Base-by-base conservation (phyloP, 1,140 invertebrate species). In the Heliconius melpomene region DNA sequence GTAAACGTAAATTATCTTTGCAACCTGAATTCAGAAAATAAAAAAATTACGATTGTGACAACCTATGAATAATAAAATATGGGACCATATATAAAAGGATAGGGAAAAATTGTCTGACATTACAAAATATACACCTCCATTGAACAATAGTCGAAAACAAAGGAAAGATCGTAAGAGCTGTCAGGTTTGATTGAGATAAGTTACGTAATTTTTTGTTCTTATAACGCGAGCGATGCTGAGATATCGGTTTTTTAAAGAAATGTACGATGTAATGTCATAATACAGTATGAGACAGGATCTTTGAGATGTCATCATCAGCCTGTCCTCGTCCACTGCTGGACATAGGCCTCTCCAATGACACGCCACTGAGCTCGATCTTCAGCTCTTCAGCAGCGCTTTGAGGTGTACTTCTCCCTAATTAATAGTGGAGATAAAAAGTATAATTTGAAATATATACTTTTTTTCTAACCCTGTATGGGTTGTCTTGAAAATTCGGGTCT, bases 181-280 rank as follows among this genome's bases (percentile, higher is more conserved):
- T 84, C 80, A 70, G 79, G 38, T 77, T 78, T 79, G 79, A 83
- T 83, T 83, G 82, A 79, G 77, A 83, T 85, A 85, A 82, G 79
- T 85, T 79, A 75, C 75, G 71, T 79, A 75, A 85, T 85, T 82
- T 82, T 70, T 75, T 78, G 46, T 79, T 74, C 72, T 75, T 79
- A 74, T 79, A 72, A 46, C 23, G 52, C n/a, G n/a, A n/a, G n/a
- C n/a, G n/a, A n/a, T n/a, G n/a, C n/a, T n/a, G n/a, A n/a, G n/a
- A n/a, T n/a, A n/a, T n/a, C n/a, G n/a, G n/a, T n/a, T n/a, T n/a
- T 66, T 66, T 66, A 7, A 66, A 66, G 9, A 66, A 66, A 66
- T 66, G 13, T 66, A 7, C 29, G 9, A 26, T 66, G 26, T 66
- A 29, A 66, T 66, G 18, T 52, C 40, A 52, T 52, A 7, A 7